Conservation (phyloP, 1,140 invertebrate genomes). For the Leptopilina clavipes region DNA sequence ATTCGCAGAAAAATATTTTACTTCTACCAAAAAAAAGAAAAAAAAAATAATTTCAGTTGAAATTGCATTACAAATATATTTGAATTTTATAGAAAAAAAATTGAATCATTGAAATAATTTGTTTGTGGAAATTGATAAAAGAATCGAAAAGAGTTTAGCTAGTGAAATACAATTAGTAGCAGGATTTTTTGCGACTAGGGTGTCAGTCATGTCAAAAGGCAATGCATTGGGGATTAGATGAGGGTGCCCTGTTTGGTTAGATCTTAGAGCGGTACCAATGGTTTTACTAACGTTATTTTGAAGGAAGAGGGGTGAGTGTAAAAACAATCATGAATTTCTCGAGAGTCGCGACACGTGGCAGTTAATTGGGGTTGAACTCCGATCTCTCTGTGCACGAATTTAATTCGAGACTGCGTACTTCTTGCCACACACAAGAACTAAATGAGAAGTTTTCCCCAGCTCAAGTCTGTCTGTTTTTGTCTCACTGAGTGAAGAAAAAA, state of each 20-base stretch:
- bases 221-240: constrained; percentile 64
- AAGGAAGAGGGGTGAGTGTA: constrained; percentile 45
- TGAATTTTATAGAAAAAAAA: too few species aligned
- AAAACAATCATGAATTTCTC: constrained; percentile 63
- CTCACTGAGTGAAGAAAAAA: not conserved
- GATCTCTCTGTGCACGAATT: constrained; percentile 50
- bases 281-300: constrained; percentile 46
- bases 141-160: too few species aligned
- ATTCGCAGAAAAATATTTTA: too few species aligned
- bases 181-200: constrained; percentile 49
- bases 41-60: too few species aligned
- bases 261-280: constrained; percentile 44
- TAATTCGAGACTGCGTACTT: constrained; percentile 39
- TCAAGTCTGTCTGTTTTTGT: not conserved
- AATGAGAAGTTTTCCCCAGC: not conserved
- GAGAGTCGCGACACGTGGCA: constrained; percentile 56
- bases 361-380: constrained; percentile 60
- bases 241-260: constrained; percentile 54
- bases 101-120: too few species aligned
- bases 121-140: not conserved
- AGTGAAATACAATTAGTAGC: too few species aligned
- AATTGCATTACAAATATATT: too few species aligned
- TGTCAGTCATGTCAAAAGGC: constrained; percentile 58
- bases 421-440: constrained; percentile 20
- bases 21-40: too few species aligned